Conservation (phyloP, 2,888 invertebrate species). For the Agonopterix subpropinquella region DNA sequence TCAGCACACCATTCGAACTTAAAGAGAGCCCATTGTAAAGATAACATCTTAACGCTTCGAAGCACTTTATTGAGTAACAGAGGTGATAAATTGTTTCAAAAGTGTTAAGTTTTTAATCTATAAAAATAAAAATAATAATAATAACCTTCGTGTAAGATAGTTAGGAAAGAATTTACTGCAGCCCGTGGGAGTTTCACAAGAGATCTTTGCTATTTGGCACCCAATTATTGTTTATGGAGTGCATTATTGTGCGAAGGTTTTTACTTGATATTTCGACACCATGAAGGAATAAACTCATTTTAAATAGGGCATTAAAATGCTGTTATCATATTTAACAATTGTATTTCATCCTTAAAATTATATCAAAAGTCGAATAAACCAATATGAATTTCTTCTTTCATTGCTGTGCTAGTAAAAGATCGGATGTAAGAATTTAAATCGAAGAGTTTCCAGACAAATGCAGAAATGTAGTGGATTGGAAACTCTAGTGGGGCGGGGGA, state of each 20-base stretch:
- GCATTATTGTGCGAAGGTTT: conserved; percentile 15
- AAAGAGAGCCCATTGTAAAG: background rate
- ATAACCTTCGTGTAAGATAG: conserved; percentile 16
- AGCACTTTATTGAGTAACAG: background rate
- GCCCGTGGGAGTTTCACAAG: conserved; percentile 27
- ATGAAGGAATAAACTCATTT: too few species aligned
- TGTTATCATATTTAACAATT: too few species aligned
- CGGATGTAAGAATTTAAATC: conserved; percentile 1
- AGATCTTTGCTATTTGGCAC: conserved; percentile 21
- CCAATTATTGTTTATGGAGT: conserved; percentile 24
- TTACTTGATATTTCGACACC: too few species aligned
- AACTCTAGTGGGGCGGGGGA: conserved; percentile 38
- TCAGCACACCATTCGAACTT: too few species aligned
- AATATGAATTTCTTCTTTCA: too few species aligned
- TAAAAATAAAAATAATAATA: background rate
- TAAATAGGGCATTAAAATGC: too few species aligned
- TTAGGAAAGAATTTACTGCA: conserved; percentile 10
- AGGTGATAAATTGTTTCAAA: background rate
- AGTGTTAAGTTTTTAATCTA: background rate
- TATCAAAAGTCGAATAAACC: too few species aligned
- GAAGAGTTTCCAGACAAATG: conserved; percentile 19
- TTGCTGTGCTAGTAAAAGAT: background rate
- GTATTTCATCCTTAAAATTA: too few species aligned
- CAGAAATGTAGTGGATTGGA: conserved; percentile 48
- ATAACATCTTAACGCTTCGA: conserved; percentile 3